Evolutionary conservation across 2,888 invertebrate species (phyloP).

Genomic region (Troides aeacus): DNA sequence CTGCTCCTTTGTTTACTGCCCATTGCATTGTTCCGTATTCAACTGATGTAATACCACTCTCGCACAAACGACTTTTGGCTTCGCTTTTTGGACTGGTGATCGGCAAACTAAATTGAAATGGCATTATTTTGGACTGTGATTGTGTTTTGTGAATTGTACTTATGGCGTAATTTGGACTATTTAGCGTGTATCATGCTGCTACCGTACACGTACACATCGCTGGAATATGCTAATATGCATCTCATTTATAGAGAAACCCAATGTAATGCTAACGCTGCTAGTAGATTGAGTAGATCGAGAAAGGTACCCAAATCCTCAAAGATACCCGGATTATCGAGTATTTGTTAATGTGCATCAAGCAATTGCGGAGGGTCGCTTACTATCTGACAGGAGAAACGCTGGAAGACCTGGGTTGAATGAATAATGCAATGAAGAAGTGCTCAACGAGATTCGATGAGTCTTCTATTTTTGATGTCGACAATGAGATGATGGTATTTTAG

Average conservation of each 20-base stretch:
- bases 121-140: not conserved
- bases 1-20: slow-evolving; percentile 26
- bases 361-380: slow-evolving; percentile 29
- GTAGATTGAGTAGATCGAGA: slow-evolving; percentile 21
- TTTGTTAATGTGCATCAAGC: slow-evolving; percentile 25
- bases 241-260: slow-evolving; percentile 31
- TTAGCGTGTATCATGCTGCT: slow-evolving; percentile 17
- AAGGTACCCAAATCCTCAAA: slow-evolving; percentile 22
- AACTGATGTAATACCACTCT: not conserved
- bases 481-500: no score
- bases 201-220: slow-evolving; percentile 17
- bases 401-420: slow-evolving; percentile 30
- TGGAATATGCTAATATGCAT: not conserved
- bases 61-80: slow-evolving; percentile 13
- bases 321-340: slow-evolving; percentile 29
- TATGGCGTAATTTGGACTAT: no score
- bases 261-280: slow-evolving; percentile 13
- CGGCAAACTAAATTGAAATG: slow-evolving; percentile 9
- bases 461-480: no score
- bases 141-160: not conserved
- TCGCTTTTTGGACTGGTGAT: slow-evolving; percentile 21
- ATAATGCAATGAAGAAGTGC: slow-evolving; percentile 24
- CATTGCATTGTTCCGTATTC: slow-evolving; percentile 15
- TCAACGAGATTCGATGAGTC: no score
- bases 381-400: slow-evolving; percentile 28